Base-by-base conservation (phyloP, 2,888 invertebrate species). In the Bombylius discolor region DNA sequence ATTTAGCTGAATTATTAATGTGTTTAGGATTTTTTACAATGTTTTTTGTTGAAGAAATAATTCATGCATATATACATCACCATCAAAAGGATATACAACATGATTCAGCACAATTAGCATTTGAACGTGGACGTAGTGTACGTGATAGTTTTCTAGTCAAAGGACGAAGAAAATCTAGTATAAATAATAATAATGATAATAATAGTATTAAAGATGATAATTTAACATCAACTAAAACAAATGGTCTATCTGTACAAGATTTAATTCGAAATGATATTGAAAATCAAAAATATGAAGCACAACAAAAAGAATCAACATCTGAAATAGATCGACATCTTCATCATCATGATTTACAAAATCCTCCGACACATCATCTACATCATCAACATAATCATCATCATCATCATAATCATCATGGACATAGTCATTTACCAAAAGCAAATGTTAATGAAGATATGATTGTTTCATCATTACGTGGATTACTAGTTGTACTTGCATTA, bases 401-500 rank as follows among this genome's bases (percentile, higher is more conserved):
- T 11, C 49, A 55, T 47, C 50, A 56, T 9, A 14, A 52, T 34
- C 52, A 54, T 31, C 63, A 65, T 48, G 60, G 61, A 4, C 67
- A 68, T 49, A 65, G 67, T 4, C 71, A 71, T 53, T 39, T 68
- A 55, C 67, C 69, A 5, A 50, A 60, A 12, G 50, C 49, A 6
- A 58, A 55, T 55, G 60, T 34, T 6, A 75, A 75, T 13, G 75
- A 75, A 62, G 74, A 73, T 62, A 60, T 66, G 23, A 58, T 65
- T 5, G 57, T 65, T 0, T 69, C 73, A 4, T 73, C 73, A 0
- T 73, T 89, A 51, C 80, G 86, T 59, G 90, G 87, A 23, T 74
- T 92, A 31, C 78, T 92, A 53, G 84, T 91, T 52, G 88, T 92
- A 1, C 74, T 90, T 49, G 92, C 91, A 2, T 75, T 92, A 32